Evolutionary conservation across 1,140 invertebrate species (phyloP).

Genomic region (Propsilocerus akamusi): DNA sequence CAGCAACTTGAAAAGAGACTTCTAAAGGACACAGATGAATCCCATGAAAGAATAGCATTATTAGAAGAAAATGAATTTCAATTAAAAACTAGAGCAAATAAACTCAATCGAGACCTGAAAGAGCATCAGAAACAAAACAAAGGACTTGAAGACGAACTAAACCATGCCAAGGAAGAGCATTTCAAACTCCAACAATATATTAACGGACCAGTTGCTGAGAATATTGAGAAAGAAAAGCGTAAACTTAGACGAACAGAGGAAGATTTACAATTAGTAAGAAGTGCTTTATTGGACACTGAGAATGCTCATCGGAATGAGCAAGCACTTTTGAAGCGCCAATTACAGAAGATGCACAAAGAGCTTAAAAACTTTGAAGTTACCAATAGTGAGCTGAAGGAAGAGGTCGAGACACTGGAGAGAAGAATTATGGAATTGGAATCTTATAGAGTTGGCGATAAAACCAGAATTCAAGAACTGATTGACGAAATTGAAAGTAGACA

Average conservation of each 20-base stretch:
- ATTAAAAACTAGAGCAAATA: slow-evolving; percentile 27
- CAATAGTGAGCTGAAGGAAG: slow-evolving; percentile 35
- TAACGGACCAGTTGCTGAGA: slow-evolving; percentile 11
- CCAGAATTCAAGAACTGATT: slow-evolving; percentile 14
- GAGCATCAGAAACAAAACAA: slow-evolving; percentile 24
- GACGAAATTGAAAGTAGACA: slow-evolving; percentile 13
- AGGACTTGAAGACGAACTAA: slow-evolving; percentile 25
- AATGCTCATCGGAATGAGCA: slow-evolving; percentile 25
- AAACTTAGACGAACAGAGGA: slow-evolving; percentile 13
- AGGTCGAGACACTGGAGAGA: slow-evolving; percentile 25
- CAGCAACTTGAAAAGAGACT: slow-evolving; percentile 18
- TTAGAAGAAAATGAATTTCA: slow-evolving; percentile 31
- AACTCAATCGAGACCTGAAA: slow-evolving; percentile 28
- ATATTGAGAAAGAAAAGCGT: slow-evolving; percentile 17
- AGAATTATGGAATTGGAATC: slow-evolving; percentile 14
- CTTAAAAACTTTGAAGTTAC: slow-evolving; percentile 33
- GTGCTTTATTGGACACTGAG: slow-evolving; percentile 26
- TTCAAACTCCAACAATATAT: slow-evolving; percentile 11
- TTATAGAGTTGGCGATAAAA: slow-evolving; percentile 11
- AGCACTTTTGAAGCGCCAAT: slow-evolving; percentile 26
- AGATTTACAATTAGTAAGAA: slow-evolving; percentile 11
- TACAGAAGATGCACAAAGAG: slow-evolving; percentile 28
- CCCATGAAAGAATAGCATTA: slow-evolving; percentile 24
- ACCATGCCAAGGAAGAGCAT: slow-evolving; percentile 16
- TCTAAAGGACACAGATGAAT: slow-evolving; percentile 17